Evolutionary conservation across 1,140 invertebrate species (phyloP).

Genomic region (Papilio glaucus): DNA sequence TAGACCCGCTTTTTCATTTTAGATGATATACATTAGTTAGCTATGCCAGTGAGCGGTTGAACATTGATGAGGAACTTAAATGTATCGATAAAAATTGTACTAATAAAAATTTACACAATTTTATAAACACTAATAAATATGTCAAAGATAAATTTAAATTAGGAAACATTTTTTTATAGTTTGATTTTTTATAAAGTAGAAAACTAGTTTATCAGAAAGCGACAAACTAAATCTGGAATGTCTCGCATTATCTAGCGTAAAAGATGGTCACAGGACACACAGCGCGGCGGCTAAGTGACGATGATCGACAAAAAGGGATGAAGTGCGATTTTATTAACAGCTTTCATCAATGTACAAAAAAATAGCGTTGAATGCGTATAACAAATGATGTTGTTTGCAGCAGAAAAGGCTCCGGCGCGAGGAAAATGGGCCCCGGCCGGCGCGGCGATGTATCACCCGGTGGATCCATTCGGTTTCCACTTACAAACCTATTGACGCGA

Average conservation of each 20-base stretch:
- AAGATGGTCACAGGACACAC: conserved; percentile 50
- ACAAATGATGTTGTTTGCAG: conserved; percentile 82
- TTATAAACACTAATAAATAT: too few species aligned
- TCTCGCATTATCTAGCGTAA: conserved; percentile 30
- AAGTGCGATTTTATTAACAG: conserved; percentile 82
- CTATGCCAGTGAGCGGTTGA: too few species aligned
- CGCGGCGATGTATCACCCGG: conserved; percentile 55
- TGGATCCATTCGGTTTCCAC: conserved; percentile 50
- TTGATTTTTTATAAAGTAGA: too few species aligned
- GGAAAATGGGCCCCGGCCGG: conserved; percentile 53
- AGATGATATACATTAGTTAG: too few species aligned
- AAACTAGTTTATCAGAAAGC: background rate
- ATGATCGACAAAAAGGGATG: conserved; percentile 82
- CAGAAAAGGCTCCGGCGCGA: conserved; percentile 46
- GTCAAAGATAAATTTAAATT: too few species aligned
- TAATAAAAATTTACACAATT: too few species aligned
- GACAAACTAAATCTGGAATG: background rate
- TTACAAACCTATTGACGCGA: conserved; percentile 52
- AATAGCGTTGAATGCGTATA: conserved; percentile 70
- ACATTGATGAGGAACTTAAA: too few species aligned
- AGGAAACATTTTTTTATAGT: too few species aligned
- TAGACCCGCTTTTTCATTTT: too few species aligned
- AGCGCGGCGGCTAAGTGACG: conserved; percentile 72
- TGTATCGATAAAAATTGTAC: too few species aligned
- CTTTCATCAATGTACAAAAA: conserved; percentile 75